Conservation (phyloP, 1,140 invertebrate species). For the Diabrotica virgifera region DNA sequence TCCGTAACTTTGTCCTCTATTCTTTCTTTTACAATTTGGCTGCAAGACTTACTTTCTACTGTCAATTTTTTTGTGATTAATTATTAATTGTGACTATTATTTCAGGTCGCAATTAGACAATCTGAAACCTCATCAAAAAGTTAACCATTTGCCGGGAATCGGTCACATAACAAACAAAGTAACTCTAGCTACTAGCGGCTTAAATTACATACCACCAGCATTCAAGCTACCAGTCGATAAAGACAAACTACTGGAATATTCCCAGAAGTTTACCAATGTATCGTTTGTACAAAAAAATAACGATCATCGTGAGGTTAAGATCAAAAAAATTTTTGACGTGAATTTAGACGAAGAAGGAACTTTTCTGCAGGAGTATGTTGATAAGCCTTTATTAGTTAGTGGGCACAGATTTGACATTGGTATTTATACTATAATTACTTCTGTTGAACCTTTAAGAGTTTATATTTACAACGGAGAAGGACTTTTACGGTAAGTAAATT, state of each 20-base stretch:
- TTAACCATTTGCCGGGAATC: constrained; percentile 94
- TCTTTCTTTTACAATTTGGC: no score
- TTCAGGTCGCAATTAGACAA: constrained; percentile 55
- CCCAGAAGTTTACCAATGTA: constrained; percentile 62
- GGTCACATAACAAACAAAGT: constrained; percentile 95
- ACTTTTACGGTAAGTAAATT: constrained; percentile 66
- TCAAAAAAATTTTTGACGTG: constrained; percentile 68
- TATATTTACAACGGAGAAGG: constrained; percentile 90
- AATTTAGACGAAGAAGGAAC: constrained; percentile 70
- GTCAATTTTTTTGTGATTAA: neutral
- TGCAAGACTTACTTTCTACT: no score
- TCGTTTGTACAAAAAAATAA: constrained; percentile 92
- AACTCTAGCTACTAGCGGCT: constrained; percentile 74
- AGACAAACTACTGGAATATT: constrained; percentile 69
- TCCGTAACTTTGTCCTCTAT: no score
- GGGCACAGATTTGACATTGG: constrained; percentile 96
- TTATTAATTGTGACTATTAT: neutral
- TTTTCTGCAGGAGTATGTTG: constrained; percentile 89
- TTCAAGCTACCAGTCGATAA: constrained; percentile 84
- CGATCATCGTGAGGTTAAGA: constrained; percentile 83
- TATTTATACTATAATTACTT: constrained; percentile 89
- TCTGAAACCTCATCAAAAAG: constrained; percentile 71
- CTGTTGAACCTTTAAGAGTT: constrained; percentile 82
- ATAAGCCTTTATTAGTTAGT: constrained; percentile 78
- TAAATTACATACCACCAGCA: constrained; percentile 78